phyloP scores from a whole-genome alignment of 2,113 vertebrate species.

The Pogonocichla stellata region DNA sequence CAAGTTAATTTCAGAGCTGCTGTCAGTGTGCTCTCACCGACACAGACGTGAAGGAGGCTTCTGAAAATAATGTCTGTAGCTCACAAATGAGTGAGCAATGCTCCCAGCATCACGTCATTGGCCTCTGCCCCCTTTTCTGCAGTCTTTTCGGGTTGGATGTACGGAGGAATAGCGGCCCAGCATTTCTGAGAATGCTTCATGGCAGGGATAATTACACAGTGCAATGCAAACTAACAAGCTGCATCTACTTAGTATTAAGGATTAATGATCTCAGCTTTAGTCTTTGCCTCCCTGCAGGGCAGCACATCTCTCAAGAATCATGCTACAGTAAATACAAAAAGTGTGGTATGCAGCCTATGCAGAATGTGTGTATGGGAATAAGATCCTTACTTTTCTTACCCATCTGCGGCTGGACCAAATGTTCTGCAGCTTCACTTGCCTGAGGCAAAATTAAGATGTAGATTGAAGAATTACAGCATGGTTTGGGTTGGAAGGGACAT shows the following conservation, averaged over 20 bases:
- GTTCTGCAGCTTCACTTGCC: neutral
- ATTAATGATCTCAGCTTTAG: slow-evolving; percentile 30
- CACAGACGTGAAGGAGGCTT: neutral
- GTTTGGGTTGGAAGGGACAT: neutral
- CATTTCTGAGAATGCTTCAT: neutral
- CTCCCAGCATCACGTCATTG: accelerated
- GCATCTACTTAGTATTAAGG: slow-evolving; percentile 21
- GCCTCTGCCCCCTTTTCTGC: neutral
- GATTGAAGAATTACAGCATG: neutral
- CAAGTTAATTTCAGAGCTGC: neutral
- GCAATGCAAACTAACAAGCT: slow-evolving; percentile 22
- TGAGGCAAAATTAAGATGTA: neutral
- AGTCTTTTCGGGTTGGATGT: neutral
- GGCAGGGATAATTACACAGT: neutral
- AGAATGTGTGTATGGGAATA: neutral
- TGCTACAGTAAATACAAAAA: neutral
- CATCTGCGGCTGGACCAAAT: accelerated
- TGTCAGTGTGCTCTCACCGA: neutral
- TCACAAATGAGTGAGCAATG: accelerated
- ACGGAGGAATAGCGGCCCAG: neutral
- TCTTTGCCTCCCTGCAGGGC: neutral
- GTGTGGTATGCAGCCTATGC: neutral
- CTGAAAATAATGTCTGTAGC: neutral
- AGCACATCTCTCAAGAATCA: neutral
- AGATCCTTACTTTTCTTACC: neutral